These are phyloP conservation scores for Phengaris alcon DNA, from an alignment of 2,888 invertebrate species.

Conservation along the genomic window DNA sequence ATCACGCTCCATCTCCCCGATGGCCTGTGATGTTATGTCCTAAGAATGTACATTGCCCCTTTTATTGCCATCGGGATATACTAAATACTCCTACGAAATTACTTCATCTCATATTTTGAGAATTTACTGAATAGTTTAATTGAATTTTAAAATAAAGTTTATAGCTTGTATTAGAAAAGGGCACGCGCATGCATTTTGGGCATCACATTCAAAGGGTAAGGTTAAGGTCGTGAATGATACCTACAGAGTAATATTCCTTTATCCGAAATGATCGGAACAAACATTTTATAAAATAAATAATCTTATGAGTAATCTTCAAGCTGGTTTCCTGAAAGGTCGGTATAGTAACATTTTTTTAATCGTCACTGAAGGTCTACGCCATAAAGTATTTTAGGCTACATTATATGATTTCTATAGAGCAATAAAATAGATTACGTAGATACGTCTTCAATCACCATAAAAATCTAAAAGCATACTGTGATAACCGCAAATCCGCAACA, in stretches of 20 bases:
- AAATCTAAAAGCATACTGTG: constrained; percentile 34
- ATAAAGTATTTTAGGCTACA: constrained; percentile 36
- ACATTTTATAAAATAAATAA: background rate
- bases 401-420: constrained; percentile 58
- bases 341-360: background rate
- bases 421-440: constrained; percentile 50
- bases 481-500: constrained; percentile 1
- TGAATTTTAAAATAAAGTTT: background rate
- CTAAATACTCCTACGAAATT: constrained; percentile 1
- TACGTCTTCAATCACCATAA: constrained; percentile 51
- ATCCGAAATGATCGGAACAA: background rate
- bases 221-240: constrained; percentile 3
- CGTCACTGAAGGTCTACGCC: background rate
- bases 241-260: background rate
- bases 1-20: constrained; percentile 14
- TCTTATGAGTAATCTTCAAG: background rate
- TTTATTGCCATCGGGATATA: constrained; percentile 11
- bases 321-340: background rate
- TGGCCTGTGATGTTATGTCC: constrained; percentile 1
- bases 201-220: constrained; percentile 8
- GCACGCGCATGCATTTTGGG: constrained; percentile 33
- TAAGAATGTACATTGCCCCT: constrained; percentile 1
- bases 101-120: background rate
- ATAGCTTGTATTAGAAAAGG: background rate
- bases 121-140: background rate